phyloP scores from a whole-genome alignment of 2,797 vertebrate species.

The Acestrorhynchus altus region DNA sequence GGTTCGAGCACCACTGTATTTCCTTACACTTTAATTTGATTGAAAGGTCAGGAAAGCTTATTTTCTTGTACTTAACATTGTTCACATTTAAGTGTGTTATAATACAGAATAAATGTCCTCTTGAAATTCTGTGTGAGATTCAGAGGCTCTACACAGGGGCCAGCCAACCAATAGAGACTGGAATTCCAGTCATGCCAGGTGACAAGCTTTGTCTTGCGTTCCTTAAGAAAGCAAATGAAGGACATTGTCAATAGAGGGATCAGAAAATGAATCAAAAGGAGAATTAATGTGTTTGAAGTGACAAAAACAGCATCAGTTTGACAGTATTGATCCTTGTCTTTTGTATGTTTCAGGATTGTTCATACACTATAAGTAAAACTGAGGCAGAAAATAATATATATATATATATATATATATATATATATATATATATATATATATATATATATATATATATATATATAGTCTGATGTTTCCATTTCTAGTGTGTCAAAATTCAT shows the following conservation, averaged over 20 bases:
- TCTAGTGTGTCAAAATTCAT: too few species aligned
- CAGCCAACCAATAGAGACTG: conserved; percentile 29
- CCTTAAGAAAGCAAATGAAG: conserved; percentile 18
- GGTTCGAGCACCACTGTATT: too few species aligned
- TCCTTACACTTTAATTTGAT: too few species aligned
- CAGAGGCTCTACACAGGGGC: background rate
- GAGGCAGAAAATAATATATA: too few species aligned
- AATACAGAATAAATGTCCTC: background rate
- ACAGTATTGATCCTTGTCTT: background rate
- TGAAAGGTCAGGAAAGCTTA: too few species aligned
- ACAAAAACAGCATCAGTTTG: background rate
- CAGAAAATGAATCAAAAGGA: background rate
- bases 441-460: too few species aligned
- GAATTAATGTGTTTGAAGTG: background rate
- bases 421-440: too few species aligned
- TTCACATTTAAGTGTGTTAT: background rate
- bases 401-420: too few species aligned
- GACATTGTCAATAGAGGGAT: conserved; percentile 10
- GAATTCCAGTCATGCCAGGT: conserved; percentile 20
- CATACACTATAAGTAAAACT: too few species aligned
- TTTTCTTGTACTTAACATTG: too few species aligned
- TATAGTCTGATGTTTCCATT: background rate
- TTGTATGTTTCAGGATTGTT: background rate
- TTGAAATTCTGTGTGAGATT: background rate
- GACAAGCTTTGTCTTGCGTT: conserved; percentile 31